phyloP scores from a whole-genome alignment of 2,888 invertebrate species.

The Pollenia labialis region DNA sequence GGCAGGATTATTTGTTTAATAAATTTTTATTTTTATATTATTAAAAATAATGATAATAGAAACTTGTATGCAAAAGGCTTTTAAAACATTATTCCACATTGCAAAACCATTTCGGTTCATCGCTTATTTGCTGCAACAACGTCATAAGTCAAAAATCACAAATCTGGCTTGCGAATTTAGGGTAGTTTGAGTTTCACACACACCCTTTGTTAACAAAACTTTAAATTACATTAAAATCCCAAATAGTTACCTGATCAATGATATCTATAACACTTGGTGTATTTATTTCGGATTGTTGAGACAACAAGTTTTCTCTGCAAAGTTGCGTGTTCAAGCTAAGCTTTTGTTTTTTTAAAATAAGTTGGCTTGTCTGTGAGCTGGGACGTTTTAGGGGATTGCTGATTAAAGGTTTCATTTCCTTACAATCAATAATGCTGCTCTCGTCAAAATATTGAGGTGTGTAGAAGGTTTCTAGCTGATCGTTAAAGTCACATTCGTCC shows the following conservation, averaged over 20 bases:
- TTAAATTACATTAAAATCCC: not conserved
- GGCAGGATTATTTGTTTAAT: too few species aligned
- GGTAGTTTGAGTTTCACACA: too few species aligned
- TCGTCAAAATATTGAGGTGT: conserved; percentile 8
- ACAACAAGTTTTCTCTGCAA: conserved; percentile 33
- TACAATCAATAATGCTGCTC: conserved; percentile 16
- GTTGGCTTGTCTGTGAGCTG: conserved; percentile 35
- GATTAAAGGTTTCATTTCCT: conserved; percentile 30
- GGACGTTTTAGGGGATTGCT: conserved; percentile 54
- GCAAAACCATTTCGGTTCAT: too few species aligned
- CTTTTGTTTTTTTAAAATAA: conserved; percentile 77
- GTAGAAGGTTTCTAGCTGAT: conserved; percentile 13
- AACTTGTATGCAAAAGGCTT: too few species aligned
- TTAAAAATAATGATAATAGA: too few species aligned
- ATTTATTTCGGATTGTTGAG: conserved; percentile 47
- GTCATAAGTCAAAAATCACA: too few species aligned
- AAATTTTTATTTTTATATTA: too few species aligned
- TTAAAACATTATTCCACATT: too few species aligned
- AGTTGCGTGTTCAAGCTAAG: conserved; percentile 73
- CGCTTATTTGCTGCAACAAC: too few species aligned
- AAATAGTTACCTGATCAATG: conserved; percentile 60
- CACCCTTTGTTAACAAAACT: not conserved
- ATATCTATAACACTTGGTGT: conserved; percentile 65
- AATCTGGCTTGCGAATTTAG: too few species aligned
- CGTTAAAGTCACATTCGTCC: conserved; percentile 24